Evolutionary conservation across 2,797 vertebrate genomes (phyloP).

Genomic region (Peromyscus eremicus): DNA sequence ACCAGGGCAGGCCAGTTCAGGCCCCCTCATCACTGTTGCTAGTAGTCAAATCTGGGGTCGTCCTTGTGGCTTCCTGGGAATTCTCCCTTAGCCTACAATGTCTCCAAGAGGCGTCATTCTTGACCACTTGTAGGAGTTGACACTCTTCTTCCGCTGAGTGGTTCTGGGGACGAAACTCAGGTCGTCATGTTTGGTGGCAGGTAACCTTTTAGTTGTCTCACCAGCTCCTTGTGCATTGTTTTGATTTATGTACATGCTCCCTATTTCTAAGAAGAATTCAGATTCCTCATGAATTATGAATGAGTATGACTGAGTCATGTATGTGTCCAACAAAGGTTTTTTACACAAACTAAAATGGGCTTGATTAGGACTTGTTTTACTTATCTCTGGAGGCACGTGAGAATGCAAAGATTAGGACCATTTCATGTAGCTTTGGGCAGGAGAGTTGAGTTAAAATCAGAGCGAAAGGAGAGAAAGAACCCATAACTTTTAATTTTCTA

Average conservation of each 20-base stretch:
- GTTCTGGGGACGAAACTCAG: background rate
- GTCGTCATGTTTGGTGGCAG: background rate
- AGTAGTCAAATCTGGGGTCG: too few relatives aligned
- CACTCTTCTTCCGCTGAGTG: background rate
- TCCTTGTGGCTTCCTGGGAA: too few relatives aligned
- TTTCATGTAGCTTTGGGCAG: background rate
- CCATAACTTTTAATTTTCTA: background rate
- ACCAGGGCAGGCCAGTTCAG: too few relatives aligned
- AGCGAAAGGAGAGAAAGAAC: background rate
- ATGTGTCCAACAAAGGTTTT: background rate
- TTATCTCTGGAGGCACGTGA: background rate
- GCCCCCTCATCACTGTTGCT: too few relatives aligned
- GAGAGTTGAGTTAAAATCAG: background rate
- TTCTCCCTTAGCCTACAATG: too few relatives aligned
- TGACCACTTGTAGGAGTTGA: background rate
- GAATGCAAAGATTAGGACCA: background rate
- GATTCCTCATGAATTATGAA: background rate
- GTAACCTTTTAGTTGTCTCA: background rate
- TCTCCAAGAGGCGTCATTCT: background rate
- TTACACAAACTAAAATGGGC: background rate
- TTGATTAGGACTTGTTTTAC: constrained; percentile 15
- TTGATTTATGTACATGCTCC: background rate
- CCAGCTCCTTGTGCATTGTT: background rate
- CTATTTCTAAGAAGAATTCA: background rate
- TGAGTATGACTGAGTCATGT: background rate